phyloP scores from a whole-genome alignment of 2,113 vertebrate genomes.

The Alectura lathami region DNA sequence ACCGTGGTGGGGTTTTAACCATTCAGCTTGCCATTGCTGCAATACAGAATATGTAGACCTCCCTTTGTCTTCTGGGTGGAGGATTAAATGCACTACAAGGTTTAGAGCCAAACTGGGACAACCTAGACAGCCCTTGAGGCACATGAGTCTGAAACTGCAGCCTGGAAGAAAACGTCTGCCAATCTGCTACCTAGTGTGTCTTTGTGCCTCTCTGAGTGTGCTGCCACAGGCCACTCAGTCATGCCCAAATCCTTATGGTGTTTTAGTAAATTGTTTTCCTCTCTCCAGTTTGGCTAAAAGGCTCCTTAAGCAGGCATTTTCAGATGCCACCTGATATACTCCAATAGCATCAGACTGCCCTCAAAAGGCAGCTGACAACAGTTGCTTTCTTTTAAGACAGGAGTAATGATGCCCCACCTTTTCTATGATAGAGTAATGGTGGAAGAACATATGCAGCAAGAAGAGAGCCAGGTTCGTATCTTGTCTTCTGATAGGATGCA shows the following conservation, averaged over 20 bases:
- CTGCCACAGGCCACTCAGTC: neutral
- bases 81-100: neutral
- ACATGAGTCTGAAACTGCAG: neutral
- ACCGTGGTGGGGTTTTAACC: neutral
- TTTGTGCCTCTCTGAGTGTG: neutral
- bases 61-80: neutral
- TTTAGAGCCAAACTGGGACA: neutral
- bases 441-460: neutral
- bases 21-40: neutral
- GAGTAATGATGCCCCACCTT: neutral
- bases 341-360: neutral
- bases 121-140: neutral
- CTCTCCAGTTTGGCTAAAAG: neutral
- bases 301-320: neutral
- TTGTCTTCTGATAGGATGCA: neutral
- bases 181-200: neutral
- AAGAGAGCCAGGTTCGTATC: neutral
- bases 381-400: neutral
- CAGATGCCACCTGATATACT: neutral
- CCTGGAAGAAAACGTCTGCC: neutral
- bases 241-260: neutral
- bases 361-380: neutral
- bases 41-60: neutral
- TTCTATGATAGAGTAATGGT: neutral
- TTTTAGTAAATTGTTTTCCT: neutral